Percentiles rank a stretch among this genome's conserved stretches.
These are phyloP conservation scores for Tychaedon coryphoeus DNA, from an alignment of 2,113 vertebrate species.

Conservation along the genomic window DNA sequence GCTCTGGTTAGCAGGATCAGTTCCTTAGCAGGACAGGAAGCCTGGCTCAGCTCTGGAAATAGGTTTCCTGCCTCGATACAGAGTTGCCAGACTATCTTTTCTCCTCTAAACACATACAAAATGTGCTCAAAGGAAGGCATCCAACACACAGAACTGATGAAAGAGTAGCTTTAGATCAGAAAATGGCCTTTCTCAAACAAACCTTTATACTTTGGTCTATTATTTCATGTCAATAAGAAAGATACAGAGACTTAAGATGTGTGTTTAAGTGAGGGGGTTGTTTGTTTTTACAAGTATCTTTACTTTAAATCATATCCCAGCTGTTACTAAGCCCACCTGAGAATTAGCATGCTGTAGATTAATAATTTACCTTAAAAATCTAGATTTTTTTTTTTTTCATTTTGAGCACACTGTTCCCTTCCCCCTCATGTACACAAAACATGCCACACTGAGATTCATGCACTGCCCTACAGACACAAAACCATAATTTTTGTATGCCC, in stretches of 20 bases:
- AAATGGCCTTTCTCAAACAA: neutral
- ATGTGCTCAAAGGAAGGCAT: neutral
- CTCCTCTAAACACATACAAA: neutral
- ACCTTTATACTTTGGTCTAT: neutral
- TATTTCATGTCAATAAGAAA: neutral
- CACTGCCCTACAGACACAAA: neutral
- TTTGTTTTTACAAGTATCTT: neutral
- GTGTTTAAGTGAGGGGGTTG: neutral
- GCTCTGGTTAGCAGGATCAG: neutral
- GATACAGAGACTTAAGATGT: neutral
- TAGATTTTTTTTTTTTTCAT: neutral
- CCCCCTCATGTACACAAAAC: neutral
- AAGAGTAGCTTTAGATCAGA: neutral
- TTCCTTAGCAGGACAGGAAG: neutral
- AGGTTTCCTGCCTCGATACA: slow-evolving; percentile 24
- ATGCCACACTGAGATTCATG: neutral
- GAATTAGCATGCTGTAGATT: neutral
- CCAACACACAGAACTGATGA: neutral
- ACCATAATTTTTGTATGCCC: neutral
- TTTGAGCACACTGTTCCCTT: neutral
- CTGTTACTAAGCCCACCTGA: neutral
- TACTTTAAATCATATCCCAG: neutral
- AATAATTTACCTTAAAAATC: neutral
- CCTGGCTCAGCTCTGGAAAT: slow-evolving; percentile 17
- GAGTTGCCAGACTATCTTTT: neutral